These are phyloP conservation scores for Spongia lamella DNA, from an alignment of 37 sponge, comb jelly and placozoan genomes.

Conservation along the genomic window DNA sequence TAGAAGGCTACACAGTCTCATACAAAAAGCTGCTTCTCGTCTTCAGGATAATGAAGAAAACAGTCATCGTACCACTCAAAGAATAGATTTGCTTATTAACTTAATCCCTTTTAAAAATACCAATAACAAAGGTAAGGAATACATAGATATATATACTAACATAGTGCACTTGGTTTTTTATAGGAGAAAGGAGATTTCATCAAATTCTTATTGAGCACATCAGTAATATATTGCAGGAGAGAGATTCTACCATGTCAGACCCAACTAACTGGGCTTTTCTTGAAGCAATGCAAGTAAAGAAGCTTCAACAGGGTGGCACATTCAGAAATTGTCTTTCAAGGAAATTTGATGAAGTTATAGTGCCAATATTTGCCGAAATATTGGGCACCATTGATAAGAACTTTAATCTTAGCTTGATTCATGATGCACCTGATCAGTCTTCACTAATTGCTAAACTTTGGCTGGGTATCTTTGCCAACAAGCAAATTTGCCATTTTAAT, in stretches of 20 bases:
- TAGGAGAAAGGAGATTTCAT: conserved; percentile 46
- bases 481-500: conserved; percentile 7
- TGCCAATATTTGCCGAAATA: conserved; percentile 55
- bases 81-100: too few relatives aligned
- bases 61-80: too few relatives aligned
- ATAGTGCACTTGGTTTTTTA: not conserved
- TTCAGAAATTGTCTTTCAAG: conserved; percentile 45
- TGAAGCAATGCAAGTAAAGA: conserved; percentile 55
- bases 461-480: conserved; percentile 33
- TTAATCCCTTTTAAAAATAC: too few relatives aligned
- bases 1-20: too few relatives aligned
- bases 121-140: too few relatives aligned
- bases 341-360: conserved; percentile 62
- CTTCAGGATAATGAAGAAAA: too few relatives aligned
- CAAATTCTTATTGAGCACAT: conserved; percentile 51
- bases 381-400: conserved; percentile 58
- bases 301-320: conserved; percentile 65
- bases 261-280: conserved; percentile 50
- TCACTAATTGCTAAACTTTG: conserved; percentile 41
- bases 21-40: too few relatives aligned
- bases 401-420: conserved; percentile 52
- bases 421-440: not conserved
- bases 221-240: conserved; percentile 30
- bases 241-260: conserved; percentile 29
- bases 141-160: too few relatives aligned